Conservation (phyloP, 2,113 vertebrate genomes). For the Neotoma lepida region DNA sequence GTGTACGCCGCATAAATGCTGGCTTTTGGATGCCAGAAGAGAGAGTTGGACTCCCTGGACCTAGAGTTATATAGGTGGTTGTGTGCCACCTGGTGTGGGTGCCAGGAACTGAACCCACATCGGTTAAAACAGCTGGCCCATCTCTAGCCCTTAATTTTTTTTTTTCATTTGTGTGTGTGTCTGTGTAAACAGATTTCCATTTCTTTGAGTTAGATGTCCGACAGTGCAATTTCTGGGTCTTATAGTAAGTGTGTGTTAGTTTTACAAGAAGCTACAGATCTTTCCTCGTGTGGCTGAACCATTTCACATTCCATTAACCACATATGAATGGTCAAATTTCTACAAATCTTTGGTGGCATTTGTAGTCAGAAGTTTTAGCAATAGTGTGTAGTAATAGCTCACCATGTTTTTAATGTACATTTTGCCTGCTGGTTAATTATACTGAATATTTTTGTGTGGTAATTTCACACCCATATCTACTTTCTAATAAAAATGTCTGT, state of each 20-base stretch:
- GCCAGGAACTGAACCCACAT: background rate
- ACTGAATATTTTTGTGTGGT: background rate
- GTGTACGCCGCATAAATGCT: background rate
- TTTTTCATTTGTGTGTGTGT: background rate
- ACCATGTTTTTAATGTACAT: background rate
- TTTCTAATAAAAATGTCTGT: constrained; percentile 14
- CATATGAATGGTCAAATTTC: background rate
- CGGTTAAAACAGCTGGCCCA: background rate
- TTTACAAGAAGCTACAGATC: background rate
- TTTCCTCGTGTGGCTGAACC: background rate
- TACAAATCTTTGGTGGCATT: background rate
- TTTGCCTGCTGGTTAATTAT: background rate
- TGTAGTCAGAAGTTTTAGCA: background rate
- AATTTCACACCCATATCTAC: background rate
- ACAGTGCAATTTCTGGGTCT: background rate
- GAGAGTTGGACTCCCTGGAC: background rate
- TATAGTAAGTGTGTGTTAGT: background rate
- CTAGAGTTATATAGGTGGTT: background rate
- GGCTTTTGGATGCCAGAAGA: background rate
- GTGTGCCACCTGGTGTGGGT: constrained; percentile 27
- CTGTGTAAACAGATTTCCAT: background rate
- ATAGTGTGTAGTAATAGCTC: background rate
- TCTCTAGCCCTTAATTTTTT: background rate
- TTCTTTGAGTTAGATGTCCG: background rate
- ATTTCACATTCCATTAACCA: background rate